Evolutionary conservation across 2,888 invertebrate genomes (phyloP), one percentile per base, ranked within the genome.

Genomic region (Scelioninae gen. 2): DNA sequence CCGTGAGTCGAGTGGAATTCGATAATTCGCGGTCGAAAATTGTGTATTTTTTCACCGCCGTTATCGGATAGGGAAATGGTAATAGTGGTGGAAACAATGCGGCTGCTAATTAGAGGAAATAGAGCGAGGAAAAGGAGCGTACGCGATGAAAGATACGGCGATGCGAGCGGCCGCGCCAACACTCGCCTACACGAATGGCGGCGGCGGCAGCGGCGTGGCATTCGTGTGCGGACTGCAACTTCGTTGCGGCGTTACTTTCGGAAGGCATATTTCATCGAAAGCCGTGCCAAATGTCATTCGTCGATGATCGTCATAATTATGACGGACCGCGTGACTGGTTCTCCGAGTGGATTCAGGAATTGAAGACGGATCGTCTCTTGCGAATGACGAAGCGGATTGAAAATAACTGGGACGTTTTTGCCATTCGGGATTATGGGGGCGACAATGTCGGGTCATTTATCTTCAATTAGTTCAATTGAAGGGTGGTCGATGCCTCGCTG

Each of bases 201-300:
- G 22, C 43, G 41, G 25, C 4, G 28, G 39, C 39, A 52, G 64
- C 64, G 64, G 53, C 69, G 58, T 69, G 28, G 39, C 39, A 52
- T 69, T 68, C 69, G 53, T 73, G 58, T 69, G 64, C 69, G 57
- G 61, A 69, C 28, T 69, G 50, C 61, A 41, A 63, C 43, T 73
- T 57, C 67, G 16, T 63, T 61, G 67, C 67, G 16, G 57, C 57
- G 67, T 72, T 55, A 60, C 61, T 52, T 52, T 50, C 48, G 15
- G 33, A 41, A 25, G 33, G 43, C 18, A 52, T 65, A 48, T 52
- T 65, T 71, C 58, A 69, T 60, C 58, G 41, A 48, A 25, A 18
- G 13, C 55, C 48, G 31, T 39, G 61, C 39, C 48, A 19, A 19
- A 55, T 53, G 69, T 61, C 69, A 61, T 58, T 58, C 67, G 11